phyloP scores from a whole-genome alignment of 2,797 vertebrate genomes.

The Lophura swinhoii region DNA sequence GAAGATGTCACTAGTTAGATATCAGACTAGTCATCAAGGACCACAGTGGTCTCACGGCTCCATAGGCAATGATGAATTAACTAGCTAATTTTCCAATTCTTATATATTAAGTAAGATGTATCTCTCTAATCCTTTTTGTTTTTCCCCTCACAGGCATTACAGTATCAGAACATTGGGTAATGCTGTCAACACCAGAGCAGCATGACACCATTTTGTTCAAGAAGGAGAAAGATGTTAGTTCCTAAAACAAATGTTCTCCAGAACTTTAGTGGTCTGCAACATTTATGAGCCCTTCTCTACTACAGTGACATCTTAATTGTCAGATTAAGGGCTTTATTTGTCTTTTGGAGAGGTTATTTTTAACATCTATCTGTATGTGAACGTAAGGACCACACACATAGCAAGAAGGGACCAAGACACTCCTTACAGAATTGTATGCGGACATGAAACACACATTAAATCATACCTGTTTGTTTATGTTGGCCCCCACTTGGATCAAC shows the following conservation, averaged over 20 bases:
- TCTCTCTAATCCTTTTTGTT: background rate
- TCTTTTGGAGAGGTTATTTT: background rate
- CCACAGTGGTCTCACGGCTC: background rate
- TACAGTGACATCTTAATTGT: background rate
- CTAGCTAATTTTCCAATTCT: background rate
- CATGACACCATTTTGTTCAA: background rate
- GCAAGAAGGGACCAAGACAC: background rate
- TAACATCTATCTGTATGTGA: background rate
- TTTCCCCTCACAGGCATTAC: background rate
- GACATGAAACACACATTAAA: background rate
- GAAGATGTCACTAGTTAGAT: background rate
- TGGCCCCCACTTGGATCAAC: constrained; percentile 93
- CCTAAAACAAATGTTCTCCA: background rate
- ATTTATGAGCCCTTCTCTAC: background rate
- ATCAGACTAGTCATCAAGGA: background rate
- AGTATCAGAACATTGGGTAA: background rate
- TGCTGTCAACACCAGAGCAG: background rate
- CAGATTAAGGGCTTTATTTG: background rate
- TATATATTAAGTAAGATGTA: background rate
- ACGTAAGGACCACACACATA: background rate
- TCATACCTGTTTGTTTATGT: constrained; percentile 92
- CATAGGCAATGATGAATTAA: background rate
- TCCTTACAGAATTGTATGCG: background rate
- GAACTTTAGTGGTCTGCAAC: background rate
- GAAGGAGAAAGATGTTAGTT: background rate